Evolutionary conservation across 2,797 vertebrate species (phyloP).

Genomic region (Catostomus latipinnis): DNA sequence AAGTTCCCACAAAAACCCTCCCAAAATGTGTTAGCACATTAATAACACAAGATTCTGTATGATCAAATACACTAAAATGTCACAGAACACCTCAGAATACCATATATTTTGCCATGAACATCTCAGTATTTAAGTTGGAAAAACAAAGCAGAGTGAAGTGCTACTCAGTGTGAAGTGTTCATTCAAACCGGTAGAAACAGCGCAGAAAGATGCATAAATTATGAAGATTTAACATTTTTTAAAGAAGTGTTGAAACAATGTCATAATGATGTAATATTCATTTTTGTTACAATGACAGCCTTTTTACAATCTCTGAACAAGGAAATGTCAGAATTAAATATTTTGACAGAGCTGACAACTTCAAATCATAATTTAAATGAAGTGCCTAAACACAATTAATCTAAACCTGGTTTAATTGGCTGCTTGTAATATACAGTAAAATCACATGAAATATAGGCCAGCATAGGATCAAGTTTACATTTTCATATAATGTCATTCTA

Average conservation of each 20-base stretch:
- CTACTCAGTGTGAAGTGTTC: no score
- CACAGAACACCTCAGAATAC: neutral
- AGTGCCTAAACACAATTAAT: neutral
- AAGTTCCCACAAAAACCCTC: no score
- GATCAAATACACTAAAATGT: neutral
- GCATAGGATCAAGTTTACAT: neutral
- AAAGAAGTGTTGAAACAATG: no score
- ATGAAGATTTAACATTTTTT: no score
- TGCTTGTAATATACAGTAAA: neutral
- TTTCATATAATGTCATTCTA: no score
- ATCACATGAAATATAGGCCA: neutral
- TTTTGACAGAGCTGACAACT: neutral
- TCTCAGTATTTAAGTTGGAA: no score
- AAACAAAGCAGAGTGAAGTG: no score
- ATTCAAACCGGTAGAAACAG: neutral
- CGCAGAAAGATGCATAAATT: neutral
- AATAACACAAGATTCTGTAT: neutral
- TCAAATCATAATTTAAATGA: neutral
- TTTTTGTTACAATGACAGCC: neutral
- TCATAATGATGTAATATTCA: no score
- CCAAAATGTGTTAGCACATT: neutral
- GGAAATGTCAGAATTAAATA: neutral
- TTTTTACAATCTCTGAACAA: neutral
- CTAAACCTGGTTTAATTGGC: no score
- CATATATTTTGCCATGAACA: no score